These are phyloP conservation scores for Tenualosa thibaudeaui DNA, from an alignment of 2,797 vertebrate genomes.

Conservation along the genomic window DNA sequence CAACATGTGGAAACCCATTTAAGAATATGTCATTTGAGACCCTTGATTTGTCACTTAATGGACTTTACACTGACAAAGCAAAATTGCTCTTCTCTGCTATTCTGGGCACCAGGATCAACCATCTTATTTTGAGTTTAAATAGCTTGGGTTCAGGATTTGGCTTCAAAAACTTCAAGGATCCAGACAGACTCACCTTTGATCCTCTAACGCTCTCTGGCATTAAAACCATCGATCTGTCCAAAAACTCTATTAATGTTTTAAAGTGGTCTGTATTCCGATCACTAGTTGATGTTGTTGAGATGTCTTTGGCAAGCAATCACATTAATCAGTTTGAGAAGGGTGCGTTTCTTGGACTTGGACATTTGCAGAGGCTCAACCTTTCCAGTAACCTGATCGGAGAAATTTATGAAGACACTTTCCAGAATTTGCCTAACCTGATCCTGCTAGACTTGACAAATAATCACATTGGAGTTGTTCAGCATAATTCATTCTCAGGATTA, in stretches of 20 bases:
- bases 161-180: conserved; percentile 76
- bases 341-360: conserved; percentile 79
- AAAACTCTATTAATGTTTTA: conserved; percentile 75
- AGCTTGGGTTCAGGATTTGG: conserved; percentile 76
- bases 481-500: conserved; percentile 71
- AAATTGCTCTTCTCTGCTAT: conserved; percentile 71
- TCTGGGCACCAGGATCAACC: conserved; percentile 70
- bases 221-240: conserved; percentile 71
- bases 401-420: conserved; percentile 63
- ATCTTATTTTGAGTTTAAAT: conserved; percentile 64
- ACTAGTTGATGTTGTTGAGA: conserved; percentile 61
- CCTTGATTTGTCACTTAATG: conserved; percentile 69
- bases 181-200: conserved; percentile 73
- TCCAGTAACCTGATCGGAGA: conserved; percentile 83
- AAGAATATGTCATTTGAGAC: conserved; percentile 66
- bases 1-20: conserved; percentile 81
- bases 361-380: conserved; percentile 75
- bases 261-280: conserved; percentile 68
- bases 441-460: conserved; percentile 82
- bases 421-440: conserved; percentile 61
- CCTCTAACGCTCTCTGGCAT: conserved; percentile 72
- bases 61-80: background rate
- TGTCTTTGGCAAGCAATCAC: conserved; percentile 76
- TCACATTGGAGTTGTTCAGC: conserved; percentile 76
- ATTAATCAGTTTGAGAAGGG: conserved; percentile 74